Conservation (phyloP, 2,888 invertebrate genomes). For the Lumbricus terrestris region DNA sequence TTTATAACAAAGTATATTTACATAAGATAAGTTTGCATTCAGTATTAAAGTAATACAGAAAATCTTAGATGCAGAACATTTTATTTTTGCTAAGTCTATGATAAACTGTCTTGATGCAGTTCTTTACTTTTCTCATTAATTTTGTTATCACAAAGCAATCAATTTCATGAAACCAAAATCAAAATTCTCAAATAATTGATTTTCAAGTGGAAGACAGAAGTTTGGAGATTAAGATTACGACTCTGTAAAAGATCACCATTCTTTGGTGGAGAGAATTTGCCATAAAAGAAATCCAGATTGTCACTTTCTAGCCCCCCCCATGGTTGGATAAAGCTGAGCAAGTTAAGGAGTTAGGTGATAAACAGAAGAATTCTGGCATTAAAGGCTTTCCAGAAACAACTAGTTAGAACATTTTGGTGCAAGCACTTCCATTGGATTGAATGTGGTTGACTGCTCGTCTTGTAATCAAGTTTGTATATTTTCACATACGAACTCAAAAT, state of each 20-base stretch:
- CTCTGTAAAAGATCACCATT: background rate
- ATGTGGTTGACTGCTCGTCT: too few relatives aligned
- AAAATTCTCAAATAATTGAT: background rate
- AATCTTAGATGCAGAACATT: background rate
- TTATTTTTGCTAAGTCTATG: background rate
- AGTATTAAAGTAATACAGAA: background rate
- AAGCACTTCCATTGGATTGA: too few relatives aligned
- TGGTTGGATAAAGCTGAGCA: background rate
- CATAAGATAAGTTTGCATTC: background rate
- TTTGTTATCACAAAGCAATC: background rate
- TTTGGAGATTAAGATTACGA: background rate
- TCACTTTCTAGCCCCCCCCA: background rate
- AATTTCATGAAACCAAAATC: background rate
- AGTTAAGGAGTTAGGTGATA: background rate
- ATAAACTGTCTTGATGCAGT: background rate
- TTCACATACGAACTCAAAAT: too few relatives aligned
- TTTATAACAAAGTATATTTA: background rate
- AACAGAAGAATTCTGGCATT: background rate
- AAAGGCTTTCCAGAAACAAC: background rate
- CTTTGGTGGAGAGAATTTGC: background rate
- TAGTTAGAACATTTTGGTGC: background rate
- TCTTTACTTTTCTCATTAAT: background rate
- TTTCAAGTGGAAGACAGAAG: background rate
- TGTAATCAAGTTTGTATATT: too few relatives aligned
- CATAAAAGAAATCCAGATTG: background rate